These are phyloP conservation scores for Euzetes globulus DNA, from an alignment of 2,888 invertebrate genomes.

Conservation along the genomic window DNA sequence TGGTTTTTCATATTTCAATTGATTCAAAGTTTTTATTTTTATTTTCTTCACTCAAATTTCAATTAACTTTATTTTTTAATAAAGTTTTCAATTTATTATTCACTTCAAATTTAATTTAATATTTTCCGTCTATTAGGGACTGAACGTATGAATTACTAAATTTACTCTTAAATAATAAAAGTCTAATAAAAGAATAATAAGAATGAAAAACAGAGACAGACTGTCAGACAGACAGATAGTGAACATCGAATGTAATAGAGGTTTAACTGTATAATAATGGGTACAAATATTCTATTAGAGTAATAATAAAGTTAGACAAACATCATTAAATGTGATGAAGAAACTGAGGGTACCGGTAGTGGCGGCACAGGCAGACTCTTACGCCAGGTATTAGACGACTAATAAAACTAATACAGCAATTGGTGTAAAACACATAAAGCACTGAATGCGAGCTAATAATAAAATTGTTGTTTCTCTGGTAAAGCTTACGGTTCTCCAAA, in stretches of 20 bases:
- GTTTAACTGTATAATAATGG: constrained; percentile 21
- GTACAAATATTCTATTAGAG: constrained; percentile 15
- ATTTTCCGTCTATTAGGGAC: background rate
- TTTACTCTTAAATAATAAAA: background rate
- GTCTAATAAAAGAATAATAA: constrained; percentile 2
- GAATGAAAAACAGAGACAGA: background rate
- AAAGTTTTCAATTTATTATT: constrained; percentile 12
- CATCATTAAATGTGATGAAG: constrained; percentile 12
- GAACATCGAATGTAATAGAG: constrained; percentile 2
- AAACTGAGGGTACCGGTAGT: too few relatives aligned
- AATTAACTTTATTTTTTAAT: background rate
- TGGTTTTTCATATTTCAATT: too few relatives aligned
- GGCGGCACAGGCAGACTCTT: background rate
- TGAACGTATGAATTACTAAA: background rate
- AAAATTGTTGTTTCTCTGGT: background rate
- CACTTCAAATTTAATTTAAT: constrained; percentile 1
- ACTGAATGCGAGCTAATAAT: background rate
- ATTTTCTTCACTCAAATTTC: background rate
- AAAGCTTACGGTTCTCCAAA: too few relatives aligned
- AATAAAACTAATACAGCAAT: background rate
- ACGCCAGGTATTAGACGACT: constrained; percentile 18
- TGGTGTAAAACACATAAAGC: background rate
- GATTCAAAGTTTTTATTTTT: too few relatives aligned
- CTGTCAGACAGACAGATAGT: background rate
- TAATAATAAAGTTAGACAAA: constrained; percentile 28